Evolutionary conservation across 2,888 invertebrate genomes (phyloP).

Genomic region (Machimus atricapillus): DNA sequence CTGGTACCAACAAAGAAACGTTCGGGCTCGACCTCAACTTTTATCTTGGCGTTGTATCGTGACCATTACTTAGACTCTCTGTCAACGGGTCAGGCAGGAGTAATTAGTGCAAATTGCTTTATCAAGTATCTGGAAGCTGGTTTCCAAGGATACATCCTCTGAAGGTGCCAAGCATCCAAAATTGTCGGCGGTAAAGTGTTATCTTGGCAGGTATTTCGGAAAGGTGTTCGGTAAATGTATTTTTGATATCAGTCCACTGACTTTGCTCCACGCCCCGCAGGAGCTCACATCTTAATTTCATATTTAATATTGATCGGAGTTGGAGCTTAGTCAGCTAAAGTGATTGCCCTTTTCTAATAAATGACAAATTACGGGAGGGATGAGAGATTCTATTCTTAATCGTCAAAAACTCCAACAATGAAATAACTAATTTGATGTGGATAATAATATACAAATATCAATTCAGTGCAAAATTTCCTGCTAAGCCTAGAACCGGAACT

Average conservation of each 20-base stretch:
- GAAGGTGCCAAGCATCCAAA: neutral
- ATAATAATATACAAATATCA: too few species aligned
- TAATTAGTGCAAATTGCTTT: slow-evolving; percentile 29
- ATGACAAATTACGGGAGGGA: neutral
- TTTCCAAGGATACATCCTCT: neutral
- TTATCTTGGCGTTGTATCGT: slow-evolving; percentile 17
- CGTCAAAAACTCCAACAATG: too few species aligned
- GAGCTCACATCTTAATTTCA: neutral
- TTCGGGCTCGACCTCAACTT: slow-evolving; percentile 3
- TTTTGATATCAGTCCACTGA: neutral
- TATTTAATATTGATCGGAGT: neutral
- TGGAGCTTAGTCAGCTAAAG: neutral
- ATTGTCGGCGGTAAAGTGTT: neutral
- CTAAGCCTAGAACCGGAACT: too few species aligned
- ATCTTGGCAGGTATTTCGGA: neutral
- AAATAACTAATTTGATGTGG: too few species aligned
- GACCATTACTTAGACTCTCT: slow-evolving; percentile 28
- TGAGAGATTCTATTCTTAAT: neutral
- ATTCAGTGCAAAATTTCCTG: too few species aligned
- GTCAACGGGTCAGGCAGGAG: slow-evolving; percentile 27
- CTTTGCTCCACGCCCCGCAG: neutral
- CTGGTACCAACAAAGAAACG: neutral
- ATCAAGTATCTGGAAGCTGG: slow-evolving; percentile 19
- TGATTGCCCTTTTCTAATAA: neutral
- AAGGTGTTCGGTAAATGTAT: neutral